Percentiles rank a stretch among this genome's conserved stretches.
phyloP scores from a whole-genome alignment of 2,113 vertebrate species.

The Mustelus asterias region DNA sequence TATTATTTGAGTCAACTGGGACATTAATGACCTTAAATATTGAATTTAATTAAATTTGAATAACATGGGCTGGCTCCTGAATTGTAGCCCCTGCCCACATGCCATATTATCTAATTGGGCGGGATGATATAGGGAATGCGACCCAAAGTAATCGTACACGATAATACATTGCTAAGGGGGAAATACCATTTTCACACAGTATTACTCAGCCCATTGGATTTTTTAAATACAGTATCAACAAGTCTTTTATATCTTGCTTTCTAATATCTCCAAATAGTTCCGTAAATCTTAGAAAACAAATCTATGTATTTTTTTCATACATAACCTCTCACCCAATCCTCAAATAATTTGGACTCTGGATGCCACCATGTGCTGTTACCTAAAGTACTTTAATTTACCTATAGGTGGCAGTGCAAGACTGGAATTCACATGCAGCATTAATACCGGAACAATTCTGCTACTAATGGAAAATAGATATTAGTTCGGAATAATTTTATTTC shows the following conservation, averaged over 20 bases:
- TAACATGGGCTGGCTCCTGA: no score
- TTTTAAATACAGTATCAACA: neutral
- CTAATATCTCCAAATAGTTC: neutral
- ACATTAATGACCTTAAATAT: no score
- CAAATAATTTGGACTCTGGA: neutral
- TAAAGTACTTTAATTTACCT: neutral
- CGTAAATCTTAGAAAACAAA: neutral
- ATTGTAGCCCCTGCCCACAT: no score
- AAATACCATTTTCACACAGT: no score
- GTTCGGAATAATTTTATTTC: neutral
- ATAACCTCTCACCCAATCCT: neutral
- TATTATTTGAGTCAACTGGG: no score
- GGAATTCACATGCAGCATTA: neutral
- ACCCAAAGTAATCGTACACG: no score
- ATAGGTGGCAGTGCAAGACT: constrained; percentile 15
- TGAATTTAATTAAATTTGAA: no score
- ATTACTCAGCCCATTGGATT: neutral
- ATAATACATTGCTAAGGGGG: no score
- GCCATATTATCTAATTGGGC: no score
- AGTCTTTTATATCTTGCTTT: neutral
- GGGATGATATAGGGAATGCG: no score
- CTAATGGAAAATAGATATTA: neutral
- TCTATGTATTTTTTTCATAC: neutral
- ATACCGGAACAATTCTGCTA: neutral
- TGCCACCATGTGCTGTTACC: neutral